These are phyloP conservation scores for Proales similis DNA, from an alignment of 1,140 invertebrate genomes.

Conservation along the genomic window DNA sequence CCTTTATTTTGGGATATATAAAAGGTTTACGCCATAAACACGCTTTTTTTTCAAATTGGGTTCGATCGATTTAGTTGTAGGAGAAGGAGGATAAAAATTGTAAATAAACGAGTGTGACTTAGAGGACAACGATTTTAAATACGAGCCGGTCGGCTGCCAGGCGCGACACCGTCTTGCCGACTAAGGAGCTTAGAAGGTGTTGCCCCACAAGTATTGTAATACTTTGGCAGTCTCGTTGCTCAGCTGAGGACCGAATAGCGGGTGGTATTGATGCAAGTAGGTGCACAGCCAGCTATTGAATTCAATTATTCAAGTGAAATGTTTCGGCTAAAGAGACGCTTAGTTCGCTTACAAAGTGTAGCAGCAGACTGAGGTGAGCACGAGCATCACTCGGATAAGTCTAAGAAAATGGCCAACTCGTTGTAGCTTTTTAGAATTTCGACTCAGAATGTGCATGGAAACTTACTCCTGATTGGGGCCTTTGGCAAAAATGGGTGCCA, in stretches of 20 bases:
- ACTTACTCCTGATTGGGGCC: conserved; percentile 34
- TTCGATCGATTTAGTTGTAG: no score
- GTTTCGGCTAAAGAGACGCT: neutral
- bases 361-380: conserved; percentile 31
- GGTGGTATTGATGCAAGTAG: conserved; percentile 28
- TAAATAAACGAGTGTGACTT: no score
- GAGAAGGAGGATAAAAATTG: no score
- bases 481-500: conserved; percentile 33
- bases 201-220: conserved; percentile 25
- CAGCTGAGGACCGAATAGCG: conserved; percentile 36
- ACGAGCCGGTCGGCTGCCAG: no score
- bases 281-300: conserved; percentile 21
- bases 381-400: conserved; percentile 19
- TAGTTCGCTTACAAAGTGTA: conserved; percentile 28
- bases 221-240: conserved; percentile 29
- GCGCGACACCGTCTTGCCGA: no score
- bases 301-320: neutral
- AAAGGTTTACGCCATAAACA: no score
- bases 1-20: no score
- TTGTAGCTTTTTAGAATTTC: neutral
- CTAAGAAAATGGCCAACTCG: neutral
- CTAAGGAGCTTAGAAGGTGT: neutral
- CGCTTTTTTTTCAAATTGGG: no score
- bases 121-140: no score
- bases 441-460: neutral